A percentile compares a stretch with the other conserved stretches of the same genome.
These are phyloP conservation scores for Autographa gamma DNA, from an alignment of 2,888 invertebrate species.

Conservation along the genomic window DNA sequence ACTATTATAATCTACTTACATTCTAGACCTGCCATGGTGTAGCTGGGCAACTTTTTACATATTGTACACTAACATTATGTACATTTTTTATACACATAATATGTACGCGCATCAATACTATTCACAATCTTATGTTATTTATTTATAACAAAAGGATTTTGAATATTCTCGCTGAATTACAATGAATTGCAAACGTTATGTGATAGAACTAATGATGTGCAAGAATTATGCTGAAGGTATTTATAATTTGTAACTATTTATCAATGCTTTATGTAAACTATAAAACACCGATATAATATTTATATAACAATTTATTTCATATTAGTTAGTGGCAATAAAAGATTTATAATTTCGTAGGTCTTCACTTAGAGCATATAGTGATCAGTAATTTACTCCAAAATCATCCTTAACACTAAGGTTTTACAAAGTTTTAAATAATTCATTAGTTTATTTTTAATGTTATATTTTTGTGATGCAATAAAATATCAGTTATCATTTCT, in stretches of 20 bases:
- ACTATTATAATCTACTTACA: constrained; percentile 49
- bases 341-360: not conserved
- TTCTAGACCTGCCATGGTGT: constrained; percentile 44
- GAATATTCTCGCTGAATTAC: not conserved
- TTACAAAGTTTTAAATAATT: no score
- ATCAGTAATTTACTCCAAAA: not conserved
- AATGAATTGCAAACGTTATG: not conserved
- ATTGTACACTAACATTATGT: constrained; percentile 48
- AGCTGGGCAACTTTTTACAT: constrained; percentile 51
- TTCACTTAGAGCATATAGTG: not conserved
- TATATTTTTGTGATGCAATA: no score
- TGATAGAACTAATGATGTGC: no score
- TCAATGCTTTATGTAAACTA: no score
- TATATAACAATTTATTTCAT: no score
- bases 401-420: no score
- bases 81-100: constrained; percentile 47
- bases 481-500: no score
- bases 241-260: not conserved
- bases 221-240: not conserved
- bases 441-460: no score
- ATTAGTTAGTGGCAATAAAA: no score
- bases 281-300: no score
- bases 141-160: not conserved
- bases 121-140: not conserved
- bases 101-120: constrained; percentile 20